Percentiles rank a stretch among this genome's conserved stretches.
Evolutionary conservation across 2,888 invertebrate species (phyloP).

Genomic region (Sarcophaga rosellei): DNA sequence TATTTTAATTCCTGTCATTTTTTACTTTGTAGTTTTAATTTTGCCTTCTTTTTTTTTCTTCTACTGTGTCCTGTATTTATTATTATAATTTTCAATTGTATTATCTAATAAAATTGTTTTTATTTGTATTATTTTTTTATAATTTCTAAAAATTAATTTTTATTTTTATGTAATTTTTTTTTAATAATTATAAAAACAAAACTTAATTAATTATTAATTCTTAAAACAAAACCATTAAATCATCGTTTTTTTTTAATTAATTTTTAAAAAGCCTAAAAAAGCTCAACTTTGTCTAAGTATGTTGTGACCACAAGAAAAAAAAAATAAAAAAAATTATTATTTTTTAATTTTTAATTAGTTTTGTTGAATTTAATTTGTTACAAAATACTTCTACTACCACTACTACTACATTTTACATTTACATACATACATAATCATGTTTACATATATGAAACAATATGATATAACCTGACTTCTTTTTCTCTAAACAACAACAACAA

Average conservation of each 20-base stretch:
- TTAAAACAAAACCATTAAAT: slow-evolving; percentile 40
- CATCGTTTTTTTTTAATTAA: slow-evolving; percentile 40
- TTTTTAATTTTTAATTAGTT: slow-evolving; percentile 56
- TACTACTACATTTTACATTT: slow-evolving; percentile 36
- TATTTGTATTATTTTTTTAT: slow-evolving; percentile 43
- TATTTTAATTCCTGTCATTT: slow-evolving; percentile 35
- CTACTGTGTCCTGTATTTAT: slow-evolving; percentile 35
- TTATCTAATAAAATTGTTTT: slow-evolving; percentile 43
- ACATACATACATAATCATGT: slow-evolving; percentile 24
- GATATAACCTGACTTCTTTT: slow-evolving; percentile 49
- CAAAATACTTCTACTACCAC: slow-evolving; percentile 45
- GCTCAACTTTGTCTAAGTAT: slow-evolving; percentile 58
- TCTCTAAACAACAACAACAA: slow-evolving; percentile 27
- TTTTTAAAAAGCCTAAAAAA: slow-evolving; percentile 60
- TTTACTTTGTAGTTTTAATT: slow-evolving; percentile 17
- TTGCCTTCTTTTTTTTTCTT: slow-evolving; percentile 9
- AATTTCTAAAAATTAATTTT: slow-evolving; percentile 5
- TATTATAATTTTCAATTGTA: slow-evolving; percentile 16
- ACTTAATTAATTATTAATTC: slow-evolving; percentile 54
- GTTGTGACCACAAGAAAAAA: slow-evolving; percentile 50
- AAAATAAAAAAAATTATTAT: slow-evolving; percentile 10
- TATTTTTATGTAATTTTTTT: slow-evolving; percentile 20
- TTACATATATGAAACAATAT: slow-evolving; percentile 28
- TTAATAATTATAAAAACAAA: slow-evolving; percentile 49
- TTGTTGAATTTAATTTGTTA: slow-evolving; percentile 66